Conservation (phyloP, 2,797 vertebrate species). For the Chiloscyllium punctatum region DNA sequence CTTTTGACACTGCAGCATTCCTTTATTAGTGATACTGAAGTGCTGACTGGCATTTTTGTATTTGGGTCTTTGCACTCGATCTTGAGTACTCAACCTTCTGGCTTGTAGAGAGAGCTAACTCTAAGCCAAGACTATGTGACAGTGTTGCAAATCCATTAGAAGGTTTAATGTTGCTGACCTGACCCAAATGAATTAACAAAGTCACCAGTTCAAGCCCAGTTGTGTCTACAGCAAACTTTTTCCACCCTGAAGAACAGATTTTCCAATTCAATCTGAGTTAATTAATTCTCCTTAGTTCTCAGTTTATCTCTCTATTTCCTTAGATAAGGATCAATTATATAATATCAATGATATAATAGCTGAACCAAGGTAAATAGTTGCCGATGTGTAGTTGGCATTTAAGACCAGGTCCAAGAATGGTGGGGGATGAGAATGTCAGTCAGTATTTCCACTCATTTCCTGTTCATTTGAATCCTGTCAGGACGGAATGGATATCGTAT, state of each 20-base stretch:
- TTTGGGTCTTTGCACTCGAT: not conserved
- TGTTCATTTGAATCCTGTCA: not conserved
- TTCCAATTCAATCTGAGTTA: not conserved
- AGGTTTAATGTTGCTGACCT: not conserved
- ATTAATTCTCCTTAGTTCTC: not conserved
- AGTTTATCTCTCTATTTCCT: not conserved
- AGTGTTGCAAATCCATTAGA: not conserved
- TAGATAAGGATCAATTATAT: not conserved
- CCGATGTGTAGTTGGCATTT: not conserved
- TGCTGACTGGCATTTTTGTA: not conserved
- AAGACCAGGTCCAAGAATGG: no score
- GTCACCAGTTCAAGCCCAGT: not conserved
- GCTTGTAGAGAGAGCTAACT: not conserved
- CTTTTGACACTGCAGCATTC: no score
- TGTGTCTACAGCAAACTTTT: not conserved
- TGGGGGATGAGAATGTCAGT: not conserved
- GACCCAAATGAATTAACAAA: not conserved
- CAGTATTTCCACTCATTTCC: not conserved
- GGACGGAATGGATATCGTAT: not conserved
- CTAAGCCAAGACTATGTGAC: not conserved
- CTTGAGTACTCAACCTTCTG: not conserved
- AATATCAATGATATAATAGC: no score
- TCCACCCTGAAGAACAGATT: not conserved
- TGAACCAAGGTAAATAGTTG: not conserved
- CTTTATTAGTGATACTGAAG: no score